Evolutionary conservation across 2,797 vertebrate genomes (phyloP).

Genomic region (Nannoperca australis): DNA sequence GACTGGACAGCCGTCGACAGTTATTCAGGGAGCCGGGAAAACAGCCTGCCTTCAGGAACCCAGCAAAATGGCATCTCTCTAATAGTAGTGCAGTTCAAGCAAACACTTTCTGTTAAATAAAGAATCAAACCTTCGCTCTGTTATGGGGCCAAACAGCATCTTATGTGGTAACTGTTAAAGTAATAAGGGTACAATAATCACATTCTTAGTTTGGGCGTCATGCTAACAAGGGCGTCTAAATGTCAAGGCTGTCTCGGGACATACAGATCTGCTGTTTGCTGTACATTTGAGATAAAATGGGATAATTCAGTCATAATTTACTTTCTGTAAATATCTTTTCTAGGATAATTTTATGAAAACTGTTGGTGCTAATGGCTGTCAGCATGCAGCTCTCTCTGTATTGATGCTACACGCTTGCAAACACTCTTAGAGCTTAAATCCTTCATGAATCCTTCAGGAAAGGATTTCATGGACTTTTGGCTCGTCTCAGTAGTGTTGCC

Average conservation of each 20-base stretch:
- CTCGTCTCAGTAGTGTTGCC: slow-evolving; percentile 69
- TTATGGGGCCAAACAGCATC: background rate
- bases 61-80: slow-evolving; percentile 57
- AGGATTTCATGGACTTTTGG: slow-evolving; percentile 74
- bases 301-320: slow-evolving; percentile 45
- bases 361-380: slow-evolving; percentile 49
- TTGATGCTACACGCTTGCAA: slow-evolving; percentile 44
- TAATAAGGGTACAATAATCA: slow-evolving; percentile 18
- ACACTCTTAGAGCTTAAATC: slow-evolving; percentile 66
- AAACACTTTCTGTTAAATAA: slow-evolving; percentile 37
- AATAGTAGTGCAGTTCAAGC: slow-evolving; percentile 40
- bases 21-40: slow-evolving; percentile 65
- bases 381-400: slow-evolving; percentile 14
- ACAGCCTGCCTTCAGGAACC: slow-evolving; percentile 51
- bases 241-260: slow-evolving; percentile 46
- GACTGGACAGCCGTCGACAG: slow-evolving; percentile 72
- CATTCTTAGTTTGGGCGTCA: slow-evolving; percentile 39
- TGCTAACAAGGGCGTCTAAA: slow-evolving; percentile 45
- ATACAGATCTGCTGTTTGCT: slow-evolving; percentile 40
- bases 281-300: slow-evolving; percentile 38
- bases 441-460: slow-evolving; percentile 67
- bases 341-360: slow-evolving; percentile 35
- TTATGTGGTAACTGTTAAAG: slow-evolving; percentile 12
- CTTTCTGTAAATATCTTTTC: slow-evolving; percentile 50
- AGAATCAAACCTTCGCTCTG: slow-evolving; percentile 16